A percentile compares a stretch with the other conserved stretches of the same genome.
Evolutionary conservation across 2,113 vertebrate genomes (phyloP).

Genomic region (Gobiocypris rarus): DNA sequence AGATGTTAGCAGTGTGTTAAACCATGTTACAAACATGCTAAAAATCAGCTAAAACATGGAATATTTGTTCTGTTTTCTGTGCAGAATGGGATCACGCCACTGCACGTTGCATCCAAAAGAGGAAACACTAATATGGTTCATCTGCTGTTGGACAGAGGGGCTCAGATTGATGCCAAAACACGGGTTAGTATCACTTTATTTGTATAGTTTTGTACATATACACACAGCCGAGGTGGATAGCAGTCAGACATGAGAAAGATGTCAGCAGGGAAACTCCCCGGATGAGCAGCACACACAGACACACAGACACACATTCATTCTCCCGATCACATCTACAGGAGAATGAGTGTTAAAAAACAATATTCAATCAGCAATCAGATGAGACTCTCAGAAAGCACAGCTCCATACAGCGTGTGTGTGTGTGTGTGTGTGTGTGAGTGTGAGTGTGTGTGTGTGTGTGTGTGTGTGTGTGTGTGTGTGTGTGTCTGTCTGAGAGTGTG

Average conservation of each 20-base stretch:
- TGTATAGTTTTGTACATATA: background rate
- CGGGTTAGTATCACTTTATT: slow-evolving; percentile 81
- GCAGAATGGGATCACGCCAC: slow-evolving; percentile 95
- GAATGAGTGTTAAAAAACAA: background rate
- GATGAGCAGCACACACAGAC: background rate
- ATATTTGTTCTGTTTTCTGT: background rate
- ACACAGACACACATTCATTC: background rate
- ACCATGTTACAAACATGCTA: no score
- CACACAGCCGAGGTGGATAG: background rate
- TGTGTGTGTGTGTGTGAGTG: no score
- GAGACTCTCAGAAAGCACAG: no score
- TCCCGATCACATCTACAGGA: background rate
- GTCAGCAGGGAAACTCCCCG: background rate
- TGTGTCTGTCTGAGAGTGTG: no score
- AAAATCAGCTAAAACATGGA: no score
- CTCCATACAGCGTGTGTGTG: no score
- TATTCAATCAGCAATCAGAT: no score
- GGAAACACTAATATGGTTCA: slow-evolving; percentile 98
- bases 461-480: no score
- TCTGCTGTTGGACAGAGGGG: slow-evolving; percentile 91
- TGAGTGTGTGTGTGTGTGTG: no score
- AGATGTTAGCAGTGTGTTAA: no score
- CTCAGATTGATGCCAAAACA: slow-evolving; percentile 98
- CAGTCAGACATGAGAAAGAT: background rate
- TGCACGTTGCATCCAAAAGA: slow-evolving; percentile 95